Evolutionary conservation across 2,888 invertebrate genomes (phyloP).

Genomic region (Stenichneumon culpator): DNA sequence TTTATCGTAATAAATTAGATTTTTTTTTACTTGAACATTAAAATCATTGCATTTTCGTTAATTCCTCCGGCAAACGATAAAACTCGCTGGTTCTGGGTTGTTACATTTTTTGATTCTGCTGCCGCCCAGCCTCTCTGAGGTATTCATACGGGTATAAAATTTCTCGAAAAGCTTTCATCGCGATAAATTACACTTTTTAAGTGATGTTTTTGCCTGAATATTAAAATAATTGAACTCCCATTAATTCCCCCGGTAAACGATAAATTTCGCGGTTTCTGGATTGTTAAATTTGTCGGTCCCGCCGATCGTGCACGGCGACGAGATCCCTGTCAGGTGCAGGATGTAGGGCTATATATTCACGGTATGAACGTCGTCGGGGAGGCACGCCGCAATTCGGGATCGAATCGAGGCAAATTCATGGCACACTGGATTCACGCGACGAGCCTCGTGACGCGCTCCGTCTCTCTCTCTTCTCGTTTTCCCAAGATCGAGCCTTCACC

Average conservation of each 20-base stretch:
- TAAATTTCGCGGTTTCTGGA: not conserved
- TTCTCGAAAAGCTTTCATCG: not conserved
- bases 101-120: not conserved
- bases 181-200: too few relatives aligned
- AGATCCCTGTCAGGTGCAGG: not conserved
- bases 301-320: not conserved
- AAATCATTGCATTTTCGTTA: not conserved
- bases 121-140: too few relatives aligned
- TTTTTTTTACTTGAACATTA: too few relatives aligned
- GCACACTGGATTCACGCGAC: conserved; percentile 64
- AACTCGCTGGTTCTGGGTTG: not conserved
- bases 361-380: not conserved
- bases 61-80: not conserved
- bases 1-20: too few relatives aligned
- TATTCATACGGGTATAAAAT: not conserved
- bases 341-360: not conserved
- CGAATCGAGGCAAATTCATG: conserved; percentile 33
- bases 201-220: too few relatives aligned
- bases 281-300: not conserved
- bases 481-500: conserved; percentile 1
- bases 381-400: conserved; percentile 2
- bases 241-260: not conserved
- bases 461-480: conserved; percentile 12
- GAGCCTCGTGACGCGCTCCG: conserved; percentile 68
- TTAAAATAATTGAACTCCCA: not conserved